Conservation (phyloP, 2,888 invertebrate species). For the Heteropelma amictum region DNA sequence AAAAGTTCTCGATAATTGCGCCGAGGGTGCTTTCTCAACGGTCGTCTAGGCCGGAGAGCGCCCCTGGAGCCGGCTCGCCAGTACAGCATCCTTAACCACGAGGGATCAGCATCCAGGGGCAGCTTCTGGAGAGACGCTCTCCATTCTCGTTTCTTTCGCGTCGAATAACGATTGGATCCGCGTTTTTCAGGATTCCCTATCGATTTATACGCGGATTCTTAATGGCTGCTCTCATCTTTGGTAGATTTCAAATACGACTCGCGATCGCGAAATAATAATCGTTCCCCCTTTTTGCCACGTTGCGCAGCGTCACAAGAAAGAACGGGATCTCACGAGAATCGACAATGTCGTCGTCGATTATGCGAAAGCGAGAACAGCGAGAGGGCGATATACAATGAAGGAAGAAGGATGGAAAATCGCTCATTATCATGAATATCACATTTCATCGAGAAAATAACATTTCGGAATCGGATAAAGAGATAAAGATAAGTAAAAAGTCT, state of each 20-base stretch:
- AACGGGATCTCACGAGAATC: neutral
- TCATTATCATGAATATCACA: slow-evolving; percentile 51
- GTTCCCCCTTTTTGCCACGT: too few species aligned
- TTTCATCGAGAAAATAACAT: slow-evolving; percentile 40
- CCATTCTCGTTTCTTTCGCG: too few species aligned
- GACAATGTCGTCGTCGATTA: slow-evolving; percentile 5
- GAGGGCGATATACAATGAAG: neutral
- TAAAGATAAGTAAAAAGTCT: slow-evolving; percentile 51
- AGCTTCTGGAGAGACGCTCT: too few species aligned
- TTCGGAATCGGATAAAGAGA: slow-evolving; percentile 41
- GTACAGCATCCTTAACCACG: slow-evolving; percentile 31
- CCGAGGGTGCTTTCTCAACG: neutral
- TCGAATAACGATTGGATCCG: too few species aligned
- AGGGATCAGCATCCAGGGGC: slow-evolving; percentile 38
- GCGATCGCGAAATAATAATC: too few species aligned
- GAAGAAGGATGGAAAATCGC: neutral
- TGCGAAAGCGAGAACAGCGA: neutral
- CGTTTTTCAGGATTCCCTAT: too few species aligned
- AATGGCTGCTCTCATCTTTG: too few species aligned
- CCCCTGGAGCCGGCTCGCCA: slow-evolving; percentile 37
- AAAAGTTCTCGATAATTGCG: too few species aligned
- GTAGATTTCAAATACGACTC: too few species aligned
- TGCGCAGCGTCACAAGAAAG: too few species aligned
- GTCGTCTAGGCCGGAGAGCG: neutral
- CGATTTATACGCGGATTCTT: too few species aligned